Evolutionary conservation across 23 tunicate species (phyloP), one percentile per base, ranked within the genome.

Genomic region (Trididemnum clinides): DNA sequence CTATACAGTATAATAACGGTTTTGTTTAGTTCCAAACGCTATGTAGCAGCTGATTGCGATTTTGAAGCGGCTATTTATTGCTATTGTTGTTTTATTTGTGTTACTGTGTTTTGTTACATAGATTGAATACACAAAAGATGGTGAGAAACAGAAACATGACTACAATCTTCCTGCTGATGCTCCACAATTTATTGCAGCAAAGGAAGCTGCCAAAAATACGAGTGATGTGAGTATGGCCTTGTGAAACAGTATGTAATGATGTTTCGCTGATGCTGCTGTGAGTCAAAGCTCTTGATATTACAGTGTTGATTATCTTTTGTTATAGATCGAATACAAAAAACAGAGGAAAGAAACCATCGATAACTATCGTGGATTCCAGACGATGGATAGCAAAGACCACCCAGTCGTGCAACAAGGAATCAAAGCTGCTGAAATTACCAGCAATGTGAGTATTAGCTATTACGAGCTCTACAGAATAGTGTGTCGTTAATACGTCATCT

Each of bases 341-440:
- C 92, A 88, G 50, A 69, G 64, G 25, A 28, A 66, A 1, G 92
- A 92, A 88, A 76, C 64, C 12, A 84, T 88, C 31, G 91, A 92
- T 50, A 36, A 84, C 20, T 85, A 87, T 83, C 82, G 88, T 0
- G 97, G 97, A 36, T 92, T 83, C 49, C 97, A 92, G 49, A 92
- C 92, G 15, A 88, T 92, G 89, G 92, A 92, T 65, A 70, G 88
- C 59, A 76, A 77, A 33, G 92, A 87, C 20, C 97, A 92, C 78
- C 97, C 97, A 23, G 83, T 92, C 57, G 97, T 92, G 34, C 81
- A 83, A 78, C 92, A 84, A 77, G 81, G 90, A 50, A 78, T 69
- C 21, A 70, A 88, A 70, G 85, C 87, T 0, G 86, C 85, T 7
- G 85, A 92, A 51, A 82, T 92, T 34, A 26, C 22, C 21, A 44